Conservation (phyloP, 2,113 vertebrate genomes). For the Eupsittula cactorum region DNA sequence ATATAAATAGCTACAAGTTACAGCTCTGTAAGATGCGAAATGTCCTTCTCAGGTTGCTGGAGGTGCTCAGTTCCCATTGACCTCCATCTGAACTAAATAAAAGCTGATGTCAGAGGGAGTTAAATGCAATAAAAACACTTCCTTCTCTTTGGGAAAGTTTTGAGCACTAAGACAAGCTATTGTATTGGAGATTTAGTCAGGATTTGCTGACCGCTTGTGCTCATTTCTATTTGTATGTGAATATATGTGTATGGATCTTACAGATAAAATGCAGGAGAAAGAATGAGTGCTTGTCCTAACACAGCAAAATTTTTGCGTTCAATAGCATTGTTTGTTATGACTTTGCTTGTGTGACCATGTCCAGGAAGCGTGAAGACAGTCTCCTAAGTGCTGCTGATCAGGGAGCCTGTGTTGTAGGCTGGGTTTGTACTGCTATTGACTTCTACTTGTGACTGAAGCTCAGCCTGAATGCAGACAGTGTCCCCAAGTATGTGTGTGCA, state of each 20-base stretch:
- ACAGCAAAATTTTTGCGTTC: background rate
- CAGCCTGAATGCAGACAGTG: rapidly evolving
- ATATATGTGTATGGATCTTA: background rate
- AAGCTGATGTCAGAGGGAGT: background rate
- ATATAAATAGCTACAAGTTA: background rate
- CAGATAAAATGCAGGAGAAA: background rate
- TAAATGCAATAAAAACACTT: background rate
- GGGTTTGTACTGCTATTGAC: background rate
- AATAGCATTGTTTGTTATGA: background rate
- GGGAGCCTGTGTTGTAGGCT: background rate
- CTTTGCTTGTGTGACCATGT: background rate
- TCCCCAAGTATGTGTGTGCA: background rate
- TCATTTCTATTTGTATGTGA: background rate
- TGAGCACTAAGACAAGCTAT: background rate
- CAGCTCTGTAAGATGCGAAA: background rate
- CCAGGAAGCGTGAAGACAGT: rapidly evolving
- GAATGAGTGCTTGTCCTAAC: background rate
- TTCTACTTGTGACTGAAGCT: rapidly evolving
- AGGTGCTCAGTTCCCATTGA: background rate
- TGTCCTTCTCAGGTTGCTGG: background rate
- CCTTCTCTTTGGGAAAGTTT: background rate
- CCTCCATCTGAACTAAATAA: background rate
- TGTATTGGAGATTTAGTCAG: background rate
- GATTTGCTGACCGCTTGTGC: background rate
- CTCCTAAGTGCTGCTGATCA: background rate